Evolutionary conservation across 2,888 invertebrate species (phyloP).

Genomic region (Scaptomyza reducta): DNA sequence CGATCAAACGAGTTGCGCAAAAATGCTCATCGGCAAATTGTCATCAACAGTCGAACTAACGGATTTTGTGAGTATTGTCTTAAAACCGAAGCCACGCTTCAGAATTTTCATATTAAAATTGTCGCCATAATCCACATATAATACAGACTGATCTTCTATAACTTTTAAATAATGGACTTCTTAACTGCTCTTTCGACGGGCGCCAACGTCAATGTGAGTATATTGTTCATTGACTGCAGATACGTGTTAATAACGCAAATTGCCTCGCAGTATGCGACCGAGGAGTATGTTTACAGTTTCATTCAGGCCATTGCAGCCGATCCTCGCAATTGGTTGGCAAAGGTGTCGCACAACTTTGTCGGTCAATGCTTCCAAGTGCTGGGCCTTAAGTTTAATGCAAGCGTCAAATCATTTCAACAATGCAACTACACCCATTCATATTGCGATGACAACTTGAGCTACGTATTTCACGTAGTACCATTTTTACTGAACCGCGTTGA

Average conservation of each 20-base stretch:
- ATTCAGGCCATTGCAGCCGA: constrained; percentile 20
- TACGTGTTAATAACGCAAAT: background rate
- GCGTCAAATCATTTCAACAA: constrained; percentile 26
- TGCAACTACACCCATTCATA: constrained; percentile 40
- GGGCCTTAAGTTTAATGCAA: constrained; percentile 51
- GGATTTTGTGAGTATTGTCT: no score
- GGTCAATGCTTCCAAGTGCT: constrained; percentile 54
- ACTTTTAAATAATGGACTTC: constrained; percentile 49
- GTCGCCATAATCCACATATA: background rate
- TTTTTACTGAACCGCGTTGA: constrained; percentile 45
- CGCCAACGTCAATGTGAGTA: constrained; percentile 43
- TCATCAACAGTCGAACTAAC: constrained; percentile 28
- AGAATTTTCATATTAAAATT: no score
- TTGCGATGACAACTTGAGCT: constrained; percentile 46
- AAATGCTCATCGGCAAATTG: no score
- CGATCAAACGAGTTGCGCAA: background rate
- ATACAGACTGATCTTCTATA: background rate
- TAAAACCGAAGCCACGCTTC: no score
- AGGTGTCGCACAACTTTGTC: constrained; percentile 56
- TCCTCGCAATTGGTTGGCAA: constrained; percentile 52
- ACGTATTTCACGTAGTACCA: constrained; percentile 48
- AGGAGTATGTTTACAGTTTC: constrained; percentile 32
- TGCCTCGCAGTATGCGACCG: constrained; percentile 29
- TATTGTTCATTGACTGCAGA: no score
- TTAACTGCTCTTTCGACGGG: constrained; percentile 44